Conservation (phyloP, 1,140 invertebrate genomes). For the Manduca sexta region DNA sequence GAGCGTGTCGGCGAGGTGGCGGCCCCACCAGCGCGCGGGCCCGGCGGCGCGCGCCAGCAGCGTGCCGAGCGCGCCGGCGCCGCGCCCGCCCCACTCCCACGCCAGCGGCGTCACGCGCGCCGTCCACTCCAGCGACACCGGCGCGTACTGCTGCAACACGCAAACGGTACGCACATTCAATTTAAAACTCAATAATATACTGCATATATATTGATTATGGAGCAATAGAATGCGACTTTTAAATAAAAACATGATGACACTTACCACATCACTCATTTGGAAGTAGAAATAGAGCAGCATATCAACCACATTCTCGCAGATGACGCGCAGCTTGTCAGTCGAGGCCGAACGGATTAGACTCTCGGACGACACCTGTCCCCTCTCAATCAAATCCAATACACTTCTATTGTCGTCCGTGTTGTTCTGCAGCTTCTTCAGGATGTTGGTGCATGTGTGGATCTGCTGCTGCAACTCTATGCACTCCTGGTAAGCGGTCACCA, state of each 20-base stretch:
- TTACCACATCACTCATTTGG: conserved; percentile 71
- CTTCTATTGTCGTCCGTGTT: conserved; percentile 33
- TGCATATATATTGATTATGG: neutral
- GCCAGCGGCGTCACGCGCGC: conserved; percentile 43
- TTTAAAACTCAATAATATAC: neutral
- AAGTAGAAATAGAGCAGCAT: conserved; percentile 82
- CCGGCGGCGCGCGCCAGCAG: conserved; percentile 87
- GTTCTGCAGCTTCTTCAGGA: conserved; percentile 52
- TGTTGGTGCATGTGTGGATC: conserved; percentile 61
- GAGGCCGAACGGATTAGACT: conserved; percentile 76
- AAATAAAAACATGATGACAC: conserved; percentile 10
- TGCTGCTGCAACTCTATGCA: conserved; percentile 69
- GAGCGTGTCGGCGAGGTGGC: conserved; percentile 87
- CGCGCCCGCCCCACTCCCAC: conserved; percentile 60
- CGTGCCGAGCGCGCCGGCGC: conserved; percentile 76
- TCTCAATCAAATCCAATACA: conserved; percentile 39
- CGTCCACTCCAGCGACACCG: conserved; percentile 42
- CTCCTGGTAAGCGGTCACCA: conserved; percentile 86
- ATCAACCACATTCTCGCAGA: conserved; percentile 87
- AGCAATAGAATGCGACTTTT: no score
- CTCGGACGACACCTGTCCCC: conserved; percentile 48
- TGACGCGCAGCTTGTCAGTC: conserved; percentile 84
- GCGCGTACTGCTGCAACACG: conserved; percentile 27
- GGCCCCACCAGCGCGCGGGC: conserved; percentile 89
- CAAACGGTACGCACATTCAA: neutral